phyloP scores from a whole-genome alignment of 2,113 vertebrate species.

The Pygoscelis antarcticus region DNA sequence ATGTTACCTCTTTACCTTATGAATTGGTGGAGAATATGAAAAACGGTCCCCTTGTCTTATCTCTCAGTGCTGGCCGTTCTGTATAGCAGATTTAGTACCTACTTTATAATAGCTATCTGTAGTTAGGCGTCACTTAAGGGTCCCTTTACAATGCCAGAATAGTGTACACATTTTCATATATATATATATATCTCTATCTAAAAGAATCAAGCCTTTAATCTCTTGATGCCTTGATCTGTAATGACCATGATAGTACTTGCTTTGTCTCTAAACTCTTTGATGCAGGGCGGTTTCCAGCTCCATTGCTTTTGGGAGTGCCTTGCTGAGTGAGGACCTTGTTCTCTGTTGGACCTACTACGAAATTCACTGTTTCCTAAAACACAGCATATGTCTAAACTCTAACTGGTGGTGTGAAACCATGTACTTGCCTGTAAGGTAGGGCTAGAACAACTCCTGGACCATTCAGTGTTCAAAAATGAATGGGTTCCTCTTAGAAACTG shows the following conservation, averaged over 20 bases:
- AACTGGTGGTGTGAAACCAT: neutral
- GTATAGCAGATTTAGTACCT: neutral
- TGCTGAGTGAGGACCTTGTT: conserved; percentile 44
- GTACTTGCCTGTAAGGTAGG: neutral
- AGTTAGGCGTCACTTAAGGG: neutral
- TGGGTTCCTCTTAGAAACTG: neutral
- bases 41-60: neutral
- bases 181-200: too few relatives aligned
- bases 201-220: conserved; percentile 10
- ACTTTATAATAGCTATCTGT: neutral
- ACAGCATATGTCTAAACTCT: neutral
- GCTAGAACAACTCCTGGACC: neutral
- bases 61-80: neutral
- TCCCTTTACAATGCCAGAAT: neutral
- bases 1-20: neutral
- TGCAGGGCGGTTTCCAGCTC: neutral
- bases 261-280: conserved; percentile 55
- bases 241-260: neutral
- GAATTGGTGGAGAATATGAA: neutral
- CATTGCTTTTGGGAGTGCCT: neutral
- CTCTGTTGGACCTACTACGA: neutral
- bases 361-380: neutral
- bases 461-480: neutral
- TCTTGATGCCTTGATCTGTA: neutral
- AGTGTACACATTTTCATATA: neutral